A percentile compares a stretch with the other conserved stretches of the same genome.
phyloP scores from a whole-genome alignment of 1,140 invertebrate genomes.

The Pristionchus pacificus region DNA sequence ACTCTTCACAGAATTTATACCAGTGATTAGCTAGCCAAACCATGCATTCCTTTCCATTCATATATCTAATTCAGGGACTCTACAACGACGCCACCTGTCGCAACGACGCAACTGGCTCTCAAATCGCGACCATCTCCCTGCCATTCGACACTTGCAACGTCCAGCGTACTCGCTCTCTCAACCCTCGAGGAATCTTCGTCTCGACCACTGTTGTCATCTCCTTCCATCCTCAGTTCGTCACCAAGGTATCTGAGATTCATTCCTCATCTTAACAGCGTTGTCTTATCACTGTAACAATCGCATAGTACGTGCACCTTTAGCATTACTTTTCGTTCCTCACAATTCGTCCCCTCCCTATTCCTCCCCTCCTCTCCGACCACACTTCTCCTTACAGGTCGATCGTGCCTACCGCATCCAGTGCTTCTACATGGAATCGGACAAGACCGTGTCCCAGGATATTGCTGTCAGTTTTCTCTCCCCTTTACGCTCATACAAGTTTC shows the following conservation, averaged over 20 bases:
- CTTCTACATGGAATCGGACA: conserved; percentile 46
- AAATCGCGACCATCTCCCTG: too few species aligned
- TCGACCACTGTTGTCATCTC: conserved; percentile 38
- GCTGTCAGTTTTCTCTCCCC: not conserved
- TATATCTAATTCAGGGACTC: too few species aligned
- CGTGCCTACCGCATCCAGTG: conserved; percentile 42
- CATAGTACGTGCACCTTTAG: too few species aligned
- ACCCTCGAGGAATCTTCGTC: conserved; percentile 39
- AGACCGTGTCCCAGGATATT: conserved; percentile 38
- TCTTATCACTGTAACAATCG: too few species aligned
- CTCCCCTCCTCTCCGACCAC: not conserved
- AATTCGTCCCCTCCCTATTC: too few species aligned
- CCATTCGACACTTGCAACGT: conserved; percentile 40
- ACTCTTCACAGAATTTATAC: too few species aligned
- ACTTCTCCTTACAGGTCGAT: not conserved
- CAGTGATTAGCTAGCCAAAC: too few species aligned
- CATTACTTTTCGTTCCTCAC: too few species aligned
- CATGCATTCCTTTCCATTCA: too few species aligned
- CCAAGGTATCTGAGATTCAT: conserved; percentile 32
- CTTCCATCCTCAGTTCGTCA: conserved; percentile 41
- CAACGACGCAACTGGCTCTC: too few species aligned
- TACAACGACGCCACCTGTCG: too few species aligned
- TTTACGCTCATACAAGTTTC: not conserved
- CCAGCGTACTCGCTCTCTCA: conserved; percentile 32
- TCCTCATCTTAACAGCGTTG: not conserved